These are phyloP conservation scores for Akabosia matsudoensis DNA, from an alignment of 1,140 invertebrate species.

Conservation along the genomic window DNA sequence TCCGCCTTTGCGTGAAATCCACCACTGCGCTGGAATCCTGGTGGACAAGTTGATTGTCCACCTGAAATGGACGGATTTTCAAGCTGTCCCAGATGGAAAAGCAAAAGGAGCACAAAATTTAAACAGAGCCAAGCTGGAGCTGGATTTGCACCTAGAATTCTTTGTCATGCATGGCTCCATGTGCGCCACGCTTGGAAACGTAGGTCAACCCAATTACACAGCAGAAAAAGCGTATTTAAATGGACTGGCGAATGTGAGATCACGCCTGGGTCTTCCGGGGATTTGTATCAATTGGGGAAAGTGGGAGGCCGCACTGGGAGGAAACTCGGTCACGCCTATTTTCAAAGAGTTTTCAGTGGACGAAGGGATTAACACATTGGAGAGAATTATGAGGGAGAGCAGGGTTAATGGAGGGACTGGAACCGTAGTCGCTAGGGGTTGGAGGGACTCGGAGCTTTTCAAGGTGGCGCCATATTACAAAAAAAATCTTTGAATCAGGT, in stretches of 20 bases:
- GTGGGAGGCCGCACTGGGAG: too few species aligned
- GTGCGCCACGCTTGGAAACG: not conserved
- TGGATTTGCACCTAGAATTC: constrained; percentile 19
- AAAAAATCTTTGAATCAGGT: too few species aligned
- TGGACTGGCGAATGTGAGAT: constrained; percentile 24
- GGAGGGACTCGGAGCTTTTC: too few species aligned
- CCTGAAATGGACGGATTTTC: not conserved
- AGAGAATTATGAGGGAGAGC: too few species aligned
- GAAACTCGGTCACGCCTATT: too few species aligned
- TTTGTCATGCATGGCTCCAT: constrained; percentile 29
- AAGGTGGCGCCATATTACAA: too few species aligned
- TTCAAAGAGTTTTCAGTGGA: too few species aligned
- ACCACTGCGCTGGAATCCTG: constrained; percentile 27
- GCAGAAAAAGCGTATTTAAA: constrained; percentile 25
- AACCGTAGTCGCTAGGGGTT: too few species aligned
- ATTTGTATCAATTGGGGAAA: too few species aligned
- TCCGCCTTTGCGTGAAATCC: constrained; percentile 16
- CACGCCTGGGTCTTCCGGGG: too few species aligned
- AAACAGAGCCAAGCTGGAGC: not conserved
- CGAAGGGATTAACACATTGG: too few species aligned
- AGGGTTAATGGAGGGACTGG: too few species aligned
- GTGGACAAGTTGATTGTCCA: not conserved
- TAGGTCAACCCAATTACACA: constrained; percentile 23
- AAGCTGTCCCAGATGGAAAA: constrained; percentile 11
- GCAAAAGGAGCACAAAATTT: constrained; percentile 29